Evolutionary conservation across 2,888 invertebrate genomes (phyloP), one percentile per base, ranked within the genome.

Genomic region (Electrophaes corylata): DNA sequence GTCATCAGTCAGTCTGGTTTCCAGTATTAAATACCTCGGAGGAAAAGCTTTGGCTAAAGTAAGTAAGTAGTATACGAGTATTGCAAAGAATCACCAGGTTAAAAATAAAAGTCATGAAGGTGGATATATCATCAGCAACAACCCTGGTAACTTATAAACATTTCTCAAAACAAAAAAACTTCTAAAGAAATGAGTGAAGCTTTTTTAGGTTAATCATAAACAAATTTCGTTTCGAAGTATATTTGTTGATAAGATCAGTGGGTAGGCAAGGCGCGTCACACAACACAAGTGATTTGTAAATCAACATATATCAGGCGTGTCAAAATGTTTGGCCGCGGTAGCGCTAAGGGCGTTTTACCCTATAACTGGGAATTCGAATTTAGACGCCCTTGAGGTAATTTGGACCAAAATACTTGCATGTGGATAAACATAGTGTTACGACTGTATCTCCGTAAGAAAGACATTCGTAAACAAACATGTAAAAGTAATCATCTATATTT

Each of bases 231-330:
- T 16, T 37, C 16, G 35, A 37, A 37, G 37, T 37, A 16, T 37
- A 37, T 37, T 10, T 37, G 16, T 35, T 14, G 14, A 12, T 12
- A 2, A 37, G 16, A 37, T 37, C 37, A 3, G 0, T n/a, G 5
- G 37, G 16, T n/a, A n/a, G n/a, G n/a, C n/a, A n/a, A 29, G 26
- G 8, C 37, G 16, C 14, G 37, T 8, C 16, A 37, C 37, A 37
- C 31, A 29, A 29, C 5, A 3, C 69, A 70, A 73, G 69, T 75
- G 70, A 72, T 70, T 57, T 69, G 70, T 73, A 69, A 70, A 75
- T 70, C 69, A 72, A 66, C 69, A 72, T 78, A 79, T 75, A 78
- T 78, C 75, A 70, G 54, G 48, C 70, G 56, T 72, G 79, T 79
- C 79, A 78, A 70, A 80, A 80, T 72, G 71, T 76, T 76, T 70